Conservation (phyloP, 2,888 invertebrate genomes). For the Caenorhabditis angaria region DNA sequence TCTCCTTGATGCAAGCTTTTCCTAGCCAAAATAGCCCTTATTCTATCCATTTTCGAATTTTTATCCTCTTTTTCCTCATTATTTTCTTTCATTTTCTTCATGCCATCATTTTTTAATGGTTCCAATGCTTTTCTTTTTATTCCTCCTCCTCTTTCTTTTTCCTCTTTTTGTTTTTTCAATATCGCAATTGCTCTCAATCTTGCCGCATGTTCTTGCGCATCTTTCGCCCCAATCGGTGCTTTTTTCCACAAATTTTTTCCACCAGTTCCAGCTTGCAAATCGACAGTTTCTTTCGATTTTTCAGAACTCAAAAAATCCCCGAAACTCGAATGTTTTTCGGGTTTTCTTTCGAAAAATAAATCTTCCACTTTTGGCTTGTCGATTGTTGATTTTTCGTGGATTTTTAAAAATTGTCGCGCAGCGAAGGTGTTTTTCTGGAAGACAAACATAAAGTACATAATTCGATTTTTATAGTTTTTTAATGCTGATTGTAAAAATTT, state of each 20-base stretch:
- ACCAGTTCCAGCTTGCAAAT: slow-evolving; percentile 13
- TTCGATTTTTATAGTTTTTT: no score
- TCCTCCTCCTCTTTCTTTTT: slow-evolving; percentile 14
- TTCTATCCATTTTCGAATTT: slow-evolving; percentile 47
- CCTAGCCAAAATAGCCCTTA: slow-evolving; percentile 51
- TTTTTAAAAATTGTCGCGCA: slow-evolving; percentile 32
- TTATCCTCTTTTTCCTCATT: neutral
- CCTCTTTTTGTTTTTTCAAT: slow-evolving; percentile 29
- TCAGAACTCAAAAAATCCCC: slow-evolving; percentile 38
- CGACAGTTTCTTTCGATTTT: slow-evolving; percentile 20
- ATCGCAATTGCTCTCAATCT: slow-evolving; percentile 43
- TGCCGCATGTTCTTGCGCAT: slow-evolving; percentile 45
- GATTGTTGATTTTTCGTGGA: slow-evolving; percentile 28
- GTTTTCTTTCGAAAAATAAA: slow-evolving; percentile 14
- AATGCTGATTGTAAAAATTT: no score
- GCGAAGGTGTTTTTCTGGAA: slow-evolving; percentile 36
- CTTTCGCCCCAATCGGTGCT: slow-evolving; percentile 25
- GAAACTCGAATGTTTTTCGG: slow-evolving; percentile 30
- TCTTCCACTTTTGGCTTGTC: slow-evolving; percentile 24
- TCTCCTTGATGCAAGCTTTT: slow-evolving; percentile 60
- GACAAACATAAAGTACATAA: neutral
- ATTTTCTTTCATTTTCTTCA: slow-evolving; percentile 15
- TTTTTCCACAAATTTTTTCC: slow-evolving; percentile 19
- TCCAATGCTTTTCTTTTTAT: slow-evolving; percentile 27
- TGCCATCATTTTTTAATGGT: neutral